Percentiles rank a stretch among this genome's conserved stretches.
Conservation (phyloP, 2,113 vertebrate genomes). For the Melozone crissalis region DNA sequence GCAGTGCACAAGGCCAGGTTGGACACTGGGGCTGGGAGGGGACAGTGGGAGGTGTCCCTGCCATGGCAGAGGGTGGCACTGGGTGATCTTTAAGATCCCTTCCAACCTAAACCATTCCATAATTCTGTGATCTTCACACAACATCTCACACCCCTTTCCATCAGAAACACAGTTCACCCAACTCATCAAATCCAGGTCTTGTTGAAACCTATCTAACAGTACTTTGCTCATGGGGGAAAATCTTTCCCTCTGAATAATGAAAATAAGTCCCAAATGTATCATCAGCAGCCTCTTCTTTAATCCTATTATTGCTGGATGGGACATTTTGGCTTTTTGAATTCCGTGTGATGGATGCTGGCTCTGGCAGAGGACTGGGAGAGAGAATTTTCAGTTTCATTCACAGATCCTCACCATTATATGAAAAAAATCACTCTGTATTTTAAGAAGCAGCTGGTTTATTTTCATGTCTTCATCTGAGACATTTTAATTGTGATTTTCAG, state of each 20-base stretch:
- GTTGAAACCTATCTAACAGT: background rate
- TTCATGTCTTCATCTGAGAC: background rate
- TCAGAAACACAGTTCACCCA: background rate
- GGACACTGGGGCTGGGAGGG: background rate
- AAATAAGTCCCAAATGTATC: background rate
- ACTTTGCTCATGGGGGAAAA: background rate
- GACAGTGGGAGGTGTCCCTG: background rate
- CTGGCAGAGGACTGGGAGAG: background rate
- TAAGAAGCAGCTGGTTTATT: background rate
- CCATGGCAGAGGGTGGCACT: rapidly evolving
- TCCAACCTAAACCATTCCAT: background rate
- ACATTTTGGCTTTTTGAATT: background rate
- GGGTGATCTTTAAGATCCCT: rapidly evolving
- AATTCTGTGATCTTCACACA: background rate
- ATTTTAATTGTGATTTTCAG: background rate
- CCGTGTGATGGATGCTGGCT: background rate
- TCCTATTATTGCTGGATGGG: background rate
- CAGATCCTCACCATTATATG: background rate
- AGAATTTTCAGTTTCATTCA: background rate
- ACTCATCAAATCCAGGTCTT: background rate
- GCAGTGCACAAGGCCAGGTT: background rate
- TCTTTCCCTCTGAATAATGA: background rate
- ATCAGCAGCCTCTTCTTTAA: background rate
- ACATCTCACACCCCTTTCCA: background rate
- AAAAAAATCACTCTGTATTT: background rate